A percentile compares a stretch with the other conserved stretches of the same genome.
These are phyloP conservation scores for Cyrtodaria siliqua DNA, from an alignment of 2,888 invertebrate species.

Conservation along the genomic window DNA sequence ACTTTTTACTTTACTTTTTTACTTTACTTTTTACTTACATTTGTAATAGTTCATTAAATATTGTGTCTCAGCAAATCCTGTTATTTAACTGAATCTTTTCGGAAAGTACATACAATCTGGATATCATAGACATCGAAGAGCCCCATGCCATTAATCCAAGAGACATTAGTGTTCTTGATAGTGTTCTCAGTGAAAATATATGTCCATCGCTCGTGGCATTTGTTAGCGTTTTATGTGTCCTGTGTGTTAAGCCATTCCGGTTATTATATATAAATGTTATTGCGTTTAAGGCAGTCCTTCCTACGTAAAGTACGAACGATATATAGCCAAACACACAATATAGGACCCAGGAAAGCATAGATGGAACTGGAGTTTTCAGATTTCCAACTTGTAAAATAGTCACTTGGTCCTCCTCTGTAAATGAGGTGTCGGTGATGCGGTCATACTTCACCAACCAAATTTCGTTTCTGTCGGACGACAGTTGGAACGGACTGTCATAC, in stretches of 20 bases:
- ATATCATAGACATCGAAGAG: conserved; percentile 9
- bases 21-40: too few relatives aligned
- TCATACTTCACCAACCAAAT: conserved; percentile 52
- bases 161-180: conserved; percentile 2
- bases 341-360: conserved; percentile 11
- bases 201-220: conserved; percentile 1
- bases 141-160: conserved; percentile 10
- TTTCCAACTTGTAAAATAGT: conserved; percentile 17
- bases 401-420: neutral
- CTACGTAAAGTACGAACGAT: conserved; percentile 5
- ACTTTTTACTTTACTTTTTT: too few relatives aligned
- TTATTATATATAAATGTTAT: neutral
- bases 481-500: conserved; percentile 51
- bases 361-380: conserved; percentile 24
- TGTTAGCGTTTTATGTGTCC: conserved; percentile 7
- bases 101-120: neutral
- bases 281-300: conserved; percentile 1
- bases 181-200: conserved; percentile 9
- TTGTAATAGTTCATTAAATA: too few relatives aligned
- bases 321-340: conserved; percentile 15
- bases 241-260: conserved; percentile 5
- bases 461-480: conserved; percentile 37
- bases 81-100: too few relatives aligned
- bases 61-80: too few relatives aligned
- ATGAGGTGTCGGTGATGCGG: neutral